Conservation (phyloP, 2,888 invertebrate species). For the Napeogenes inachia region DNA sequence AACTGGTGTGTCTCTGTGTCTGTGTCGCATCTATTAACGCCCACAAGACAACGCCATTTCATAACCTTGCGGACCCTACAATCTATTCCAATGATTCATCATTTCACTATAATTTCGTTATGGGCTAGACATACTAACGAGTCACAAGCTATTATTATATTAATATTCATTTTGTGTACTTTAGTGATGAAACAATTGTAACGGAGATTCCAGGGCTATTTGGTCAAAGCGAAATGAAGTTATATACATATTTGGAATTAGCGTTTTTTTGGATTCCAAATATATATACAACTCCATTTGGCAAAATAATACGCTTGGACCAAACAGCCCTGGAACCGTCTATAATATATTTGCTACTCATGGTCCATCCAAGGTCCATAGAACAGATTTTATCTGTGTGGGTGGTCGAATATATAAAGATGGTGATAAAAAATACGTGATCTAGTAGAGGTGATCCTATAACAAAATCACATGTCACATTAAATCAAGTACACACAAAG, state of each 20-base stretch:
- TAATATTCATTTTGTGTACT: conserved; percentile 19
- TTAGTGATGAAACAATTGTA: background rate
- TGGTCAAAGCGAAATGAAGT: too few species aligned
- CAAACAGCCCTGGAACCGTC: too few species aligned
- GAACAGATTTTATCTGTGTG: too few species aligned
- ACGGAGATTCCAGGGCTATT: too few species aligned
- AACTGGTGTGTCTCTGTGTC: conserved; percentile 8
- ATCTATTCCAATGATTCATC: conserved; percentile 30
- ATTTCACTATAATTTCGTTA: conserved; percentile 28
- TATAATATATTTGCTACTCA: too few species aligned
- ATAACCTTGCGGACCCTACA: conserved; percentile 38
- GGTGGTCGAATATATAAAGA: too few species aligned
- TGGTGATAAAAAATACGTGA: too few species aligned
- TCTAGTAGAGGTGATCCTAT: conserved; percentile 7
- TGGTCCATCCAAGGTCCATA: too few species aligned
- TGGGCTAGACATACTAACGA: conserved; percentile 20
- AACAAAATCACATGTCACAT: conserved; percentile 18
- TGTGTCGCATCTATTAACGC: conserved; percentile 25
- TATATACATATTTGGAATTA: too few species aligned
- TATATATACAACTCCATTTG: too few species aligned
- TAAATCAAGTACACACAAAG: conserved; percentile 22
- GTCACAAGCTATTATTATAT: conserved; percentile 30
- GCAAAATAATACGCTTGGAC: too few species aligned
- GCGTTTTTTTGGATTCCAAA: too few species aligned
- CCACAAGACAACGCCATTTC: conserved; percentile 31